phyloP scores from a whole-genome alignment of 2,113 vertebrate genomes.

The Astatoreochromis straeleni region DNA sequence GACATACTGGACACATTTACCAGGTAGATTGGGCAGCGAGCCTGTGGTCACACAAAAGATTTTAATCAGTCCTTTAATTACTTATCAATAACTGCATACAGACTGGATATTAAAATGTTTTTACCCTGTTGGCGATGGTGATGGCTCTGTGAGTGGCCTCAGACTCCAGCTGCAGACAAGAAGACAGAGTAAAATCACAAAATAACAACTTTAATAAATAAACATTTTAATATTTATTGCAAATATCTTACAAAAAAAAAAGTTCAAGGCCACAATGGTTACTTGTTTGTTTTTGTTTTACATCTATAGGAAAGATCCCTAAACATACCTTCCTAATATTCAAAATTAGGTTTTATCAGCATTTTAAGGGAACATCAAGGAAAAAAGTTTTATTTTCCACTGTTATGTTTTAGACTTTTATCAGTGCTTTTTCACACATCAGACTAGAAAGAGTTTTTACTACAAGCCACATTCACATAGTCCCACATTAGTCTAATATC shows the following conservation, averaged over 20 bases:
- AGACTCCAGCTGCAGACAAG: constrained; percentile 81
- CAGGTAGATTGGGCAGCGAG: constrained; percentile 89
- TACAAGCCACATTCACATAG: background rate
- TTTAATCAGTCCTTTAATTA: background rate
- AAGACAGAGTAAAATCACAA: background rate
- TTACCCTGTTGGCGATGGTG: constrained; percentile 94
- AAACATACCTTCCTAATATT: background rate
- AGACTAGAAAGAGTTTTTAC: background rate
- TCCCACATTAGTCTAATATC: background rate
- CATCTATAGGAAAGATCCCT: background rate
- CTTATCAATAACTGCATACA: background rate
- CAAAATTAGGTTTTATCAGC: background rate
- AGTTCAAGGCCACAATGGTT: background rate
- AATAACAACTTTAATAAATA: background rate
- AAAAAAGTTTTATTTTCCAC: background rate
- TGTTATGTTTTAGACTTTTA: background rate
- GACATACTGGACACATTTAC: constrained; percentile 93
- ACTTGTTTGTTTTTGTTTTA: background rate
- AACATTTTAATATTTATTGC: background rate
- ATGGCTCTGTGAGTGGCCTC: constrained; percentile 91
- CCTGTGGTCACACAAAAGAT: constrained; percentile 61
- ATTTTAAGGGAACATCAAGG: background rate
- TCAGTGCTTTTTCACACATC: background rate
- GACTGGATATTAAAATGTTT: background rate
- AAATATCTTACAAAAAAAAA: background rate